phyloP scores from a whole-genome alignment of 2,113 vertebrate genomes.

The Microtus richardsoni region DNA sequence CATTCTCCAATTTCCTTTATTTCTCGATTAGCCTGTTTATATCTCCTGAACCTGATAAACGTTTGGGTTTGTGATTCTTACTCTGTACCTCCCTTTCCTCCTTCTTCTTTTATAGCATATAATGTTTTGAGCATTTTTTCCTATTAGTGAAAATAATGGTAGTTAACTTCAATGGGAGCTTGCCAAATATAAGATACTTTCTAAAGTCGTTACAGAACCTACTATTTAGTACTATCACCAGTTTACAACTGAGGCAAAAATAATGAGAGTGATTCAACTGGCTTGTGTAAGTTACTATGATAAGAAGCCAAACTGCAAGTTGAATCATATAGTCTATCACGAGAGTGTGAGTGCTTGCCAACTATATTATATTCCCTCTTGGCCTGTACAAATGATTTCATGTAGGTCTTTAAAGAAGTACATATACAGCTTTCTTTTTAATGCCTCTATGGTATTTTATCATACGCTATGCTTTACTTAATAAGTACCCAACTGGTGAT shows the following conservation, averaged over 20 bases:
- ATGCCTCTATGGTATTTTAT: constrained; percentile 20
- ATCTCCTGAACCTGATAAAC: background rate
- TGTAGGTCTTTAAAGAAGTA: constrained; percentile 12
- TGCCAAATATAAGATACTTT: constrained; percentile 21
- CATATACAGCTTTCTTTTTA: constrained; percentile 43
- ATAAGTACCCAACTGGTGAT: background rate
- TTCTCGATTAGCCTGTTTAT: background rate
- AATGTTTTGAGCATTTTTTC: constrained; percentile 50
- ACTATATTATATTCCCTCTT: constrained; percentile 23
- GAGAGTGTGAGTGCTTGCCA: constrained; percentile 25
- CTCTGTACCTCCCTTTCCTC: background rate
- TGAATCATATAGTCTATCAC: background rate
- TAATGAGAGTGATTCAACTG: constrained; percentile 37
- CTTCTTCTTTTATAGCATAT: background rate
- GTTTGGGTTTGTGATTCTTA: constrained; percentile 43
- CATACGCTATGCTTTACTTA: constrained; percentile 14
- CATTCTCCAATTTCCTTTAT: constrained; percentile 24
- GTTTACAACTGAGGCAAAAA: constrained; percentile 37
- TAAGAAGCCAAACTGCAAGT: background rate
- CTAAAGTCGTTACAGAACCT: background rate
- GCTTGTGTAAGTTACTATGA: constrained; percentile 44
- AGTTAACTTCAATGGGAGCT: constrained; percentile 34
- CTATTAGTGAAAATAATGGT: constrained; percentile 41
- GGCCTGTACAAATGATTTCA: constrained; percentile 35
- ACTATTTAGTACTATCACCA: background rate